Conservation (phyloP, 64 coral and sea anemone species). For the Pocillopora damicornis region DNA sequence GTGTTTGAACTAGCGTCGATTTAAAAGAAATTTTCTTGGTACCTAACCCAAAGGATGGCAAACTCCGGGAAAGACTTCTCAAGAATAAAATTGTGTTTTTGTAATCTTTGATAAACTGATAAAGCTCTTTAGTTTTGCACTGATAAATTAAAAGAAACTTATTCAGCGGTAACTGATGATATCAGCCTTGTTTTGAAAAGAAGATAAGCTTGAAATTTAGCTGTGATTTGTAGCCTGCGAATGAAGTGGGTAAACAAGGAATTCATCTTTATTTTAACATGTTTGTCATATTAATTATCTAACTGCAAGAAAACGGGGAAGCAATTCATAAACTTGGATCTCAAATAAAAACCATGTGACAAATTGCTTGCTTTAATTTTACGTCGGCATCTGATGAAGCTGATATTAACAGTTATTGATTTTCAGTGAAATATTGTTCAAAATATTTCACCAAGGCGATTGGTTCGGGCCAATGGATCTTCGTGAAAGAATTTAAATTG, state of each 20-base stretch:
- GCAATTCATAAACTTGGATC: neutral
- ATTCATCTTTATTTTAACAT: neutral
- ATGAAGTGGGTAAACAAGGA: neutral
- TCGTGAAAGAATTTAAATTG: neutral
- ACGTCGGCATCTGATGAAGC: neutral
- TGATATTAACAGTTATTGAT: neutral
- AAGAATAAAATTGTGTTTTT: neutral
- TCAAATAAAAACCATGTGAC: slow-evolving; percentile 29
- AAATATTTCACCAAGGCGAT: neutral
- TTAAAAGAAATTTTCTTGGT: slow-evolving; percentile 3
- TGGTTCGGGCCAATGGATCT: neutral
- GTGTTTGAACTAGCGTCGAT: neutral
- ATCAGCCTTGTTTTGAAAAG: neutral
- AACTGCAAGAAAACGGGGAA: neutral
- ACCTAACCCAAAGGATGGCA: neutral
- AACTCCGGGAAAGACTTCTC: neutral
- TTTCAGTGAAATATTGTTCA: neutral
- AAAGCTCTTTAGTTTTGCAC: slow-evolving; percentile 20
- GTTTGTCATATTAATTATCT: neutral
- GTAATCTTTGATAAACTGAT: slow-evolving; percentile 9
- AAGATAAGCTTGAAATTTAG: neutral
- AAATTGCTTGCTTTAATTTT: neutral
- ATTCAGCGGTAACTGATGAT: slow-evolving; percentile 9
- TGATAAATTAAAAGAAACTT: slow-evolving; percentile 26
- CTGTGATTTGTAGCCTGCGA: neutral